Evolutionary conservation across 2,113 vertebrate species (phyloP), one percentile per base, ranked within the genome.

Genomic region (Benitochromis conjunctus): DNA sequence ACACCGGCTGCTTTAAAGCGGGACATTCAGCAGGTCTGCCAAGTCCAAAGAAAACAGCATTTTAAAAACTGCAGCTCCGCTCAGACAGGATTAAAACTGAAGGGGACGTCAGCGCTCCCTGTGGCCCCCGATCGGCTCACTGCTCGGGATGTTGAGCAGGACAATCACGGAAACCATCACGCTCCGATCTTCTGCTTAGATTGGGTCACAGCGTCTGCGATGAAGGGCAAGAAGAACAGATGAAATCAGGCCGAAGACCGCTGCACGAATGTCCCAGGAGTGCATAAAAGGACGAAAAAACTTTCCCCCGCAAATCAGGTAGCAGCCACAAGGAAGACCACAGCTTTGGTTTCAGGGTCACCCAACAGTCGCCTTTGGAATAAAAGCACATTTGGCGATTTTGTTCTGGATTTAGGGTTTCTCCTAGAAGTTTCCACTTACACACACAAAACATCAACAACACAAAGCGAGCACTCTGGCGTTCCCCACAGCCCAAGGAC

Each of bases 201-300:
- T 71, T 46, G 21, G 21, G 66, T 46, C 38, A 71, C 1, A 3
- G 64, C 13, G 0, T 24, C 64, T 46, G 43, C 1, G n/a, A 26
- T 10, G 66, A 71, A 71, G 41, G 41, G 41, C 41, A 46, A 11
- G 41, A 46, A 6, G 19, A 71, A 71, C 64, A 10, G 64, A 71
- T 26, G 38, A 71, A 71, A 71, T 71, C 38, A 10, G 21, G 21
- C 21, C 13, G 38, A 46, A 18, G 19, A 1, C 8, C 0, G 0
- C 38, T 46, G 21, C 13, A 14, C 11, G 6, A 41, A 21, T 19
- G 38, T 9, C 36, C 11, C 7, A 46, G 64, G 38, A n/a, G n/a
- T n/a, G n/a, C n/a, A n/a, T n/a, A 46, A 24, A 46, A 0, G 21
- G 13, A 46, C n/a, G n/a, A 1, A 5, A 6, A 46, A 26, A 46